phyloP scores from a whole-genome alignment of 2,888 invertebrate genomes.

The Labia minor region DNA sequence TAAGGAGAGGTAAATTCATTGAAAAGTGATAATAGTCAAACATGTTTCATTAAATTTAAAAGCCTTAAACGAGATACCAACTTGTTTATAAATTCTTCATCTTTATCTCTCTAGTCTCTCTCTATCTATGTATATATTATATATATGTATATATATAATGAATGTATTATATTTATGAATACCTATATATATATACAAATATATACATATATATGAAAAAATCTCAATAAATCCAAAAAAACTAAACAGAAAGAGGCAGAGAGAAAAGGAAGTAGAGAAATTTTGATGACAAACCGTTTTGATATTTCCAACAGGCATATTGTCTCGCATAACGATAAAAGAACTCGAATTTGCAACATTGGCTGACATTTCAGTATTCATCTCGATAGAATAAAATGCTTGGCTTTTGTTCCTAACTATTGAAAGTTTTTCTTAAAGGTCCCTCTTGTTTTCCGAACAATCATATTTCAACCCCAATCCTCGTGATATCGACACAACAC shows the following conservation, averaged over 20 bases:
- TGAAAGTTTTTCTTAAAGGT: constrained; percentile 4
- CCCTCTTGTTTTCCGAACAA: neutral
- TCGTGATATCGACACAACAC: too few relatives aligned
- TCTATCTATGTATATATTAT: too few relatives aligned
- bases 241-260: neutral
- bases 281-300: neutral
- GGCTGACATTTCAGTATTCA: neutral
- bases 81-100: too few relatives aligned
- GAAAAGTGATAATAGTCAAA: too few relatives aligned
- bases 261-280: neutral
- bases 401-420: neutral
- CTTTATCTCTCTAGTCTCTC: too few relatives aligned
- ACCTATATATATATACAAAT: too few relatives aligned
- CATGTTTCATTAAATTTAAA: too few relatives aligned
- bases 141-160: too few relatives aligned
- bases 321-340: neutral
- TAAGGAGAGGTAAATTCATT: too few relatives aligned
- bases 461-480: neutral
- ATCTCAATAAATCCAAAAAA: neutral
- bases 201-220: neutral
- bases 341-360: constrained; percentile 7
- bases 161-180: too few relatives aligned
- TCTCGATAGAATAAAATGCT: neutral
- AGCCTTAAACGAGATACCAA: too few relatives aligned
- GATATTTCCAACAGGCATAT: neutral